Base-by-base conservation (phyloP, 37 sponge, comb jelly and placozoan genomes). In the Dysidea cf. avara region DNA sequence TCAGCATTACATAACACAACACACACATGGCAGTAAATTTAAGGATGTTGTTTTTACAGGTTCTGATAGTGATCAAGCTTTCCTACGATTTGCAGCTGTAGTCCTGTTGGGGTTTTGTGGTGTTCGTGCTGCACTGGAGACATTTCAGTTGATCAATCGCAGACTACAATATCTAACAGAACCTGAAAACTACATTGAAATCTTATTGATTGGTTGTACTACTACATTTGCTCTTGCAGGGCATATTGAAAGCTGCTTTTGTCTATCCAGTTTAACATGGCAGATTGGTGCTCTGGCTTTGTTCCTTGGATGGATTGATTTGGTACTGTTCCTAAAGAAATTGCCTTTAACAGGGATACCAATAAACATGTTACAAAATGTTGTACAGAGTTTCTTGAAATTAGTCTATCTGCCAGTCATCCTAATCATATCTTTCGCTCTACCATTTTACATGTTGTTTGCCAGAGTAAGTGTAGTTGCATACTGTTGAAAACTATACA, bases 371-470 rank as follows among this genome's bases (percentile, higher is more conserved):
- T 30, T 74, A 3, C 46, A 60, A 24, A 55, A 24, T 24, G 39
- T 74, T 14, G 58, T 38, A 39, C 18, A 26, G 7, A 74, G 40
- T 13, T 74, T 61, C 38, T 18, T 74, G 50, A 37, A 36, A 60
- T 50, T 60, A 18, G 25, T 74, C 37, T 74, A 49, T 22, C 61
- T 74, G 20, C 74, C 74, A 11, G 31, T 60, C 28, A 4, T 74
- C 7, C 28, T 74, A 1, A 28, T 74, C 29, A 60, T 74, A 31
- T 34, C 74, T 6, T 74, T 74, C 39, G 61, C 50, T 18, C 40
- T 74, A 21, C 74, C 74, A 7, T 60, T 60, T 61, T 74, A 74
- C 61, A 74, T 74, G 74, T 17, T 74, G 22, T 74, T 74, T 24
- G 48, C 60, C 1, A 22, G 69, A 1, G 52, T 16, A 25, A 30